A percentile compares a stretch with the other conserved stretches of the same genome.
Conservation (phyloP, 2,888 invertebrate species). For the Amaurobius ferox region DNA sequence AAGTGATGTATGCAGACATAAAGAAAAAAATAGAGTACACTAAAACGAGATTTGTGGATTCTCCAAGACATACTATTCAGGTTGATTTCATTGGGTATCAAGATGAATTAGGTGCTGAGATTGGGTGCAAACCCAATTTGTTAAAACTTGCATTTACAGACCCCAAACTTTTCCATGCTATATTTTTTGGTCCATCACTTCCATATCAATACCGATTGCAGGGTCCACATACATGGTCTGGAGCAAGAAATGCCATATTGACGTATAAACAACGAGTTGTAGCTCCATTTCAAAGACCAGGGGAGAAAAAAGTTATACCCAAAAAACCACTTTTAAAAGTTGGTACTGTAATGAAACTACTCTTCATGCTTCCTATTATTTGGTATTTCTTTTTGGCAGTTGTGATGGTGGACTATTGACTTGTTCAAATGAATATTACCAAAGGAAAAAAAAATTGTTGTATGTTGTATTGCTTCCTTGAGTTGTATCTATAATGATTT, state of each 20-base stretch:
- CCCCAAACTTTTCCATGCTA: slow-evolving; percentile 74
- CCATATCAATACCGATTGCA: slow-evolving; percentile 77
- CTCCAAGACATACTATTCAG: slow-evolving; percentile 70
- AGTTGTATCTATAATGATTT: no score
- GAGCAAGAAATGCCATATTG: slow-evolving; percentile 78
- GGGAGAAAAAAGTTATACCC: not conserved
- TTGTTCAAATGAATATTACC: no score
- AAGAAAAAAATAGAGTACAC: slow-evolving; percentile 30
- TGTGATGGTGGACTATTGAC: not conserved
- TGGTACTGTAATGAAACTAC: slow-evolving; percentile 11
- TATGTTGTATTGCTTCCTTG: no score
- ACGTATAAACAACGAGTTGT: slow-evolving; percentile 74
- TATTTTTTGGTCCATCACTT: slow-evolving; percentile 76
- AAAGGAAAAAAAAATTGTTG: no score
- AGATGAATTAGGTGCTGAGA: slow-evolving; percentile 78
- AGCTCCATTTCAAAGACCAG: slow-evolving; percentile 69
- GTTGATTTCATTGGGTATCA: slow-evolving; percentile 76
- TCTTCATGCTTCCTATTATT: slow-evolving; percentile 51
- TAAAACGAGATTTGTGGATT: slow-evolving; percentile 72
- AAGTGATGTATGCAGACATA: slow-evolving; percentile 60
- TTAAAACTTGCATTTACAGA: slow-evolving; percentile 76
- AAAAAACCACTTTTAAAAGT: slow-evolving; percentile 24
- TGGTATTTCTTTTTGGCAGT: slow-evolving; percentile 31
- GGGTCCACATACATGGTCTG: slow-evolving; percentile 78
- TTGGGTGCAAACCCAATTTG: slow-evolving; percentile 78